These are phyloP conservation scores for Rhodinocichla rosea DNA, from an alignment of 2,113 vertebrate genomes.

Conservation along the genomic window DNA sequence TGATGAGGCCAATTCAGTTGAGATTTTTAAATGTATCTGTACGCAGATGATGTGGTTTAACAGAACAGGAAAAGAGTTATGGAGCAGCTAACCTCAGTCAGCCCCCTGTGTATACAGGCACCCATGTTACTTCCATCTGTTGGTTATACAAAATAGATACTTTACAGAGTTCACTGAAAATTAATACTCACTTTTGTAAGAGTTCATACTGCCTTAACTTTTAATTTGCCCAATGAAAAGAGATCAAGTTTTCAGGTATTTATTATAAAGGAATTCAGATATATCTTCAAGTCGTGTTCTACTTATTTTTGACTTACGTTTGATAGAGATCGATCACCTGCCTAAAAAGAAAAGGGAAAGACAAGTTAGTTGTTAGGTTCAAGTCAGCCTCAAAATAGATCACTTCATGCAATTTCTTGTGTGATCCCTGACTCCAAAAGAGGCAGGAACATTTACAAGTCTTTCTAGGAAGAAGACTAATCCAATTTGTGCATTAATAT, in stretches of 20 bases:
- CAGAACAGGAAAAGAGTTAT: not conserved
- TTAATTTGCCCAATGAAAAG: not conserved
- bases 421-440: not conserved
- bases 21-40: not conserved
- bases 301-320: constrained; percentile 81
- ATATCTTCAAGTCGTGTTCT: not conserved
- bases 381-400: not conserved
- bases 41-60: not conserved
- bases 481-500: not conserved
- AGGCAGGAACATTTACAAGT: not conserved
- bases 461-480: not conserved
- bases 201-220: not conserved
- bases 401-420: not conserved
- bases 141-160: not conserved
- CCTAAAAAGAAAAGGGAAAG: constrained; percentile 70
- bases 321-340: constrained; percentile 92
- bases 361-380: not conserved
- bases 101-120: not conserved
- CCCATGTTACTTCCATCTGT: not conserved
- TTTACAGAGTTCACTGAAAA: not conserved
- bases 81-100: not conserved
- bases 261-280: not conserved
- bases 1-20: not conserved
- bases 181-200: not conserved
- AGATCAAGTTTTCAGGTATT: not conserved